Percentiles rank a stretch among this genome's conserved stretches.
phyloP scores from a whole-genome alignment of 2,888 invertebrate species.

The Strigamia transsilvanica region DNA sequence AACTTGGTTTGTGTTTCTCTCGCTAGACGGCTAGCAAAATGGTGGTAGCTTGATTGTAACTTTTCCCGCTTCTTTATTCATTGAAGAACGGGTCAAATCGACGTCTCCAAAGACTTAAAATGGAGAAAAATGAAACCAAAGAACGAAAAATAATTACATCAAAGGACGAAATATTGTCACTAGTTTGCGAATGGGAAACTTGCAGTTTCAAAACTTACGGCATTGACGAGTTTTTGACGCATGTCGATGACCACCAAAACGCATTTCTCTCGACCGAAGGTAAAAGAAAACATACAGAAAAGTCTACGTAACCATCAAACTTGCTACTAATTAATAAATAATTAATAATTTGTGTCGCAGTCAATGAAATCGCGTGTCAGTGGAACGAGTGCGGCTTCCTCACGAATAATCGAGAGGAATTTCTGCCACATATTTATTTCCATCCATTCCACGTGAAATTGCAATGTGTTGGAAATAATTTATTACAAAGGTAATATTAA shows the following conservation, averaged over 20 bases:
- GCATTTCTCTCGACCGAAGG: background rate
- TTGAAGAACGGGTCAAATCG: no score
- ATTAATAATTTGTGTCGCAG: background rate
- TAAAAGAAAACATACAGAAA: background rate
- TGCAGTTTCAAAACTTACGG: background rate
- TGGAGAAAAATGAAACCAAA: background rate
- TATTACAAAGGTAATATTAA: conserved; percentile 66
- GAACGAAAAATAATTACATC: background rate
- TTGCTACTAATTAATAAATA: background rate
- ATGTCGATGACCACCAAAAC: conserved; percentile 19
- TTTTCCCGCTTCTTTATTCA: no score
- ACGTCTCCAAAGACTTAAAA: background rate
- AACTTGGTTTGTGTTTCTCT: no score
- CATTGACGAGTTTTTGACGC: background rate
- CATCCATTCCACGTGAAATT: conserved; percentile 85
- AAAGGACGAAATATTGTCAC: background rate
- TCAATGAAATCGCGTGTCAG: conserved; percentile 59
- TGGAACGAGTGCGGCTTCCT: conserved; percentile 66
- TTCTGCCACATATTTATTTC: conserved; percentile 79
- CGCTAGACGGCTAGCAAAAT: no score
- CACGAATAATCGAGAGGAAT: conserved; percentile 68
- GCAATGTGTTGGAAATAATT: conserved; percentile 76
- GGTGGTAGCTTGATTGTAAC: no score
- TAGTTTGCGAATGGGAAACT: conserved; percentile 1
- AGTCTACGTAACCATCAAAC: background rate